Base-by-base conservation (phyloP, 2,888 invertebrate species). In the Cremastobaeus sp. region DNA sequence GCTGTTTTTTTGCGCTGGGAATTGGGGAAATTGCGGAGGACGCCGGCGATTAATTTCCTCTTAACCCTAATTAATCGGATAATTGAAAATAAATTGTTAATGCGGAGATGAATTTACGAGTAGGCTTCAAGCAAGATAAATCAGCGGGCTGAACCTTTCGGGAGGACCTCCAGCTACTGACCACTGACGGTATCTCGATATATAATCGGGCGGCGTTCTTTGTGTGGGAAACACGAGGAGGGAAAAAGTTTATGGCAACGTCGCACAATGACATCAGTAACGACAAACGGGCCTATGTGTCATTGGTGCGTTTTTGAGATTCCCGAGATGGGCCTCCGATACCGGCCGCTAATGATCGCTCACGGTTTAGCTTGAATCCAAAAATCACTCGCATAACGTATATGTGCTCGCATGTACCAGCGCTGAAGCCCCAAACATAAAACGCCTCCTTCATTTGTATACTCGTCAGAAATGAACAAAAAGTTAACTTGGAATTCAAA, bases 181-280 rank as follows among this genome's bases (percentile, higher is more conserved):
- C 48, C 50, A 54, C 60, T 60, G 66, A 65, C 60, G 74, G 43
- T 83, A 84, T 84, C 83, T 80, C 78, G 68, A 54, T 74, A 74
- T 76, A 79, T 82, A 82, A 84, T 84, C 84, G 80, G 78, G 78
- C 80, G 79, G 81, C 81, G 83, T 84, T 83, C 84, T 76, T 80
- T 77, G 76, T 68, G 57, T 54, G 71, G 64, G 72, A 78, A 74
- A 74, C 69, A 76, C 74, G 74, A 72, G 77, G 77, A 73, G 69
- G 65, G 74, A 68, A 74, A 62, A 71, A 54, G 76, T 76, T 84
- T 83, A 85, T 81, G 78, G 83, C 81, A 80, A 79, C 79, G 79
- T 79, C 80, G 78, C 32, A 82, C 85, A 84, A 85, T 85, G 81
- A 83, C 84, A 83, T 84, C 82, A 80, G 85, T 84, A 85, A 85